Percentiles rank a stretch among this genome's conserved stretches.
Conservation (phyloP, 2,113 vertebrate species). For the Bothrops jararaca region DNA sequence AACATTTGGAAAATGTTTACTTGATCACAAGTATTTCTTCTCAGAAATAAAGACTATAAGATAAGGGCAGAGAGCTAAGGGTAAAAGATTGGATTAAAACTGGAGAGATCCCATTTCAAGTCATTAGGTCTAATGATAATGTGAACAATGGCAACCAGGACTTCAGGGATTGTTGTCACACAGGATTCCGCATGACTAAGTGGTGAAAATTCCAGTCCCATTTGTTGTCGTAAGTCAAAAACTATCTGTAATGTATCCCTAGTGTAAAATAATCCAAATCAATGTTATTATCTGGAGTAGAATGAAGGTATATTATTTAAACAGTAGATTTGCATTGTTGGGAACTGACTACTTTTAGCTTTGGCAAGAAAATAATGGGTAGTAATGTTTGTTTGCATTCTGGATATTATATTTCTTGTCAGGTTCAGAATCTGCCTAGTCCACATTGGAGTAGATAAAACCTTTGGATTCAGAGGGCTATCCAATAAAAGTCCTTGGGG, state of each 20-base stretch:
- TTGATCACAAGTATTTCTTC: neutral
- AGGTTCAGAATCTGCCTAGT: conserved; percentile 12
- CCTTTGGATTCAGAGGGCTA: neutral
- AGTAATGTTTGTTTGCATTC: conserved; percentile 14
- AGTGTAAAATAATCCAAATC: conserved; percentile 22
- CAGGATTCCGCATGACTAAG: neutral
- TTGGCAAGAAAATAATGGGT: conserved; percentile 26
- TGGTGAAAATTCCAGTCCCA: neutral
- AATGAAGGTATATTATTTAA: conserved; percentile 33
- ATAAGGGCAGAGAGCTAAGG: neutral
- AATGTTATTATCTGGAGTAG: conserved; percentile 3
- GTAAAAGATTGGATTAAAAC: neutral
- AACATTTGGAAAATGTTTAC: neutral
- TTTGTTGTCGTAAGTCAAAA: neutral
- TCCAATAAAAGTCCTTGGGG: neutral
- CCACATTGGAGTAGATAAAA: neutral
- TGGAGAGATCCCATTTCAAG: neutral
- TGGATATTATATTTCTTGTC: conserved; percentile 1
- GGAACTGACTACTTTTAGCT: fast-evolving
- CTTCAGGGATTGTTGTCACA: neutral
- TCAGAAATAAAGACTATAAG: neutral
- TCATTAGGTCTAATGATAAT: neutral
- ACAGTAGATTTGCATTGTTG: conserved; percentile 20
- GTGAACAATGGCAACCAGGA: neutral
- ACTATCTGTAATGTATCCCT: conserved; percentile 4